Conservation (phyloP, 2,888 invertebrate genomes). For the Epinotia nisella region DNA sequence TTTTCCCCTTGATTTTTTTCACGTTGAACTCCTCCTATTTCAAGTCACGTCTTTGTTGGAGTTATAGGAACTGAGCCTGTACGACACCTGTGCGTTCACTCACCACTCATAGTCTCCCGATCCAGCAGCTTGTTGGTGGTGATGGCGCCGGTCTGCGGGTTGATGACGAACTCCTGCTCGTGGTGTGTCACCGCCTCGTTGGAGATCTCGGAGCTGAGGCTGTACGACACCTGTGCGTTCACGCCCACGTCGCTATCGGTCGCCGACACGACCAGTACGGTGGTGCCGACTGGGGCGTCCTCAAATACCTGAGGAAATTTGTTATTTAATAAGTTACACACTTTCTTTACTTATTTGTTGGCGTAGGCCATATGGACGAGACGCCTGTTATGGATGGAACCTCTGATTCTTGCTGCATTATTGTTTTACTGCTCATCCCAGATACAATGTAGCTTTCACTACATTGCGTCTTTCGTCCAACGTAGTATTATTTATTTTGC, state of each 20-base stretch:
- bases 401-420: too few relatives aligned
- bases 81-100: conserved; percentile 92
- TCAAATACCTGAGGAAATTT: conserved; percentile 91
- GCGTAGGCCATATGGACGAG: too few relatives aligned
- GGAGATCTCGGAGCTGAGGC: conserved; percentile 85
- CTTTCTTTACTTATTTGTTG: too few relatives aligned
- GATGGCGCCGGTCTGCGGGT: conserved; percentile 96
- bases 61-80: conserved; percentile 86
- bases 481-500: too few relatives aligned
- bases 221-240: conserved; percentile 95
- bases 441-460: too few relatives aligned
- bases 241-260: conserved; percentile 97
- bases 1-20: too few relatives aligned
- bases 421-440: too few relatives aligned
- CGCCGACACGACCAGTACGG: conserved; percentile 95
- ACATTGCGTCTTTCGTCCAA: too few relatives aligned
- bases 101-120: conserved; percentile 90
- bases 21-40: too few relatives aligned
- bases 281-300: conserved; percentile 95
- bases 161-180: conserved; percentile 92
- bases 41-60: conserved; percentile 85
- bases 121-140: conserved; percentile 94
- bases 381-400: too few relatives aligned
- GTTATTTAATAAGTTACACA: too few relatives aligned
- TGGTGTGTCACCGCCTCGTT: conserved; percentile 87